Conservation (phyloP, 23 tunicate species). For the Ciona savignyi region DNA sequence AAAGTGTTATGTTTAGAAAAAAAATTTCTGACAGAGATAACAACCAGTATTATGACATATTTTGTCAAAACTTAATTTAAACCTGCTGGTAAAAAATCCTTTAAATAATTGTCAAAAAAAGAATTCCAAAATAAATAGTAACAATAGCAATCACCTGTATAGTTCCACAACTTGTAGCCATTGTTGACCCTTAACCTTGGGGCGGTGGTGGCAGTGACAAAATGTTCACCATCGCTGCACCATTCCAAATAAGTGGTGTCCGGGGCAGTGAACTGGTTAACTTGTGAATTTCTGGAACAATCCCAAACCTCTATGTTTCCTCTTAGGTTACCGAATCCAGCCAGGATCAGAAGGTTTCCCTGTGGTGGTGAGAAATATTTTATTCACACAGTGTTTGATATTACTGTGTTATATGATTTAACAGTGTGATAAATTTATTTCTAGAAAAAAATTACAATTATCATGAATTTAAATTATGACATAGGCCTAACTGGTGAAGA, state of each 20-base stretch:
- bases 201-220: slow-evolving; percentile 86
- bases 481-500: too few species aligned
- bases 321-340: slow-evolving; percentile 89
- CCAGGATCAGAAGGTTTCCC: slow-evolving; percentile 67
- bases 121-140: too few species aligned
- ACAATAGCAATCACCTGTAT: slow-evolving; percentile 22
- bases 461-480: too few species aligned
- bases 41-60: neutral
- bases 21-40: too few species aligned
- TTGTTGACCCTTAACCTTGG: slow-evolving; percentile 88
- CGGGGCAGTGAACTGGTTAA: slow-evolving; percentile 62
- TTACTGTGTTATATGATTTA: too few species aligned
- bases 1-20: too few species aligned
- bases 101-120: too few species aligned
- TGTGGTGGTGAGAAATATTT: slow-evolving; percentile 12
- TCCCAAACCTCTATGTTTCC: slow-evolving; percentile 94
- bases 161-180: slow-evolving; percentile 86
- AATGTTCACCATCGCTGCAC: slow-evolving; percentile 75
- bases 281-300: slow-evolving; percentile 27
- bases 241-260: slow-evolving; percentile 93
- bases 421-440: too few species aligned
- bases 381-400: neutral
- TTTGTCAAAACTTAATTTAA: neutral
- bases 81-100: neutral
- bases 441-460: too few species aligned